phyloP scores from a whole-genome alignment of 2,113 vertebrate species.

The Forbesichthys papilliferus region DNA sequence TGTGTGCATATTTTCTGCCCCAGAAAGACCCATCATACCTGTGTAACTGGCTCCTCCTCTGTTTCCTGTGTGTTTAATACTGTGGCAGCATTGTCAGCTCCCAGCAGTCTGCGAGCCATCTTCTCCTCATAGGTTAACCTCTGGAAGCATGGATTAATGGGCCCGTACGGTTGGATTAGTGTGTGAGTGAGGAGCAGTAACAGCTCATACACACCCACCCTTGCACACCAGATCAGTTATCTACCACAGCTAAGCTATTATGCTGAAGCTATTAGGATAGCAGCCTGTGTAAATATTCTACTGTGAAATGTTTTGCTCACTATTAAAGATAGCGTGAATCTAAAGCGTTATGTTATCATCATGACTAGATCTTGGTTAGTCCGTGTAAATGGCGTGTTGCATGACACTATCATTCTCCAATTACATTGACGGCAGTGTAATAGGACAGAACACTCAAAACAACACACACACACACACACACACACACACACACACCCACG shows the following conservation, averaged over 20 bases:
- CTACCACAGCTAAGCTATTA: conserved; percentile 3
- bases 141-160: conserved; percentile 81
- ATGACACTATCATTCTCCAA: conserved; percentile 32
- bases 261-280: conserved; percentile 8
- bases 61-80: conserved; percentile 90
- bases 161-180: conserved; percentile 69
- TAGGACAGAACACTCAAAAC: neutral
- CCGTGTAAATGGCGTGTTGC: conserved; percentile 44
- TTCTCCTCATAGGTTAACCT: conserved; percentile 97
- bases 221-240: conserved; percentile 27
- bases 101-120: conserved; percentile 95
- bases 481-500: conserved; percentile 23
- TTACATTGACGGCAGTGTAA: conserved; percentile 19
- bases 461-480: neutral
- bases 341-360: neutral
- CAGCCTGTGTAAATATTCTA: neutral
- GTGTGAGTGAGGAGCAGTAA: conserved; percentile 57
- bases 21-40: conserved; percentile 75
- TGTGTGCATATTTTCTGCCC: conserved; percentile 13
- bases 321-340: conserved; percentile 2
- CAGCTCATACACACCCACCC: conserved; percentile 18
- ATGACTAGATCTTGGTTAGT: conserved; percentile 40
- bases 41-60: conserved; percentile 84
- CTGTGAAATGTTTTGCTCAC: neutral
- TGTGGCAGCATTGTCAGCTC: conserved; percentile 92